These are phyloP conservation scores for Stomorhina lunata DNA, from an alignment of 2,888 invertebrate genomes.

Conservation along the genomic window DNA sequence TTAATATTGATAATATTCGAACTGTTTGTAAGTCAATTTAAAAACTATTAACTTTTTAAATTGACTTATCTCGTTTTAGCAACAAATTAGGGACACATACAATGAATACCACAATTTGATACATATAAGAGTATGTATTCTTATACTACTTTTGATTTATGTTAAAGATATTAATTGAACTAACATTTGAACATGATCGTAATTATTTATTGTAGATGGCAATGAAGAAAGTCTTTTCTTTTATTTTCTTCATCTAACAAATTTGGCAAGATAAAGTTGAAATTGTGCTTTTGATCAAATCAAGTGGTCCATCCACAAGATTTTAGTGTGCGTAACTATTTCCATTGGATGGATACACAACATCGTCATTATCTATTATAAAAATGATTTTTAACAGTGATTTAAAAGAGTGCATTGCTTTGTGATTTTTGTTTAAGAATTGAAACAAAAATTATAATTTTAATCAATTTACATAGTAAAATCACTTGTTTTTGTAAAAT, in stretches of 20 bases:
- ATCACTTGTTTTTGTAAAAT: too few relatives aligned
- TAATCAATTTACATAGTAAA: too few relatives aligned
- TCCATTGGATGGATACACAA: slow-evolving; percentile 32
- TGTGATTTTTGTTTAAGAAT: too few relatives aligned
- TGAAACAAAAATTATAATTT: too few relatives aligned
- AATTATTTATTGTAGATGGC: slow-evolving; percentile 48
- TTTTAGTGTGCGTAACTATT: slow-evolving; percentile 25
- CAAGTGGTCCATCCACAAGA: slow-evolving; percentile 21
- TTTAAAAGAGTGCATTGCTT: slow-evolving; percentile 30
- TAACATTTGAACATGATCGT: slow-evolving; percentile 38
- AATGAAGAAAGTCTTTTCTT: slow-evolving; percentile 36
- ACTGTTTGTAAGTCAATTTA: too few relatives aligned
- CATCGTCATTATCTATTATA: neutral
- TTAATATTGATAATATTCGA: too few relatives aligned
- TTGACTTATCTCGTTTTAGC: too few relatives aligned
- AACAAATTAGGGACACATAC: too few relatives aligned
- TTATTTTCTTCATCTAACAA: slow-evolving; percentile 3
- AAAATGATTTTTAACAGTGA: neutral
- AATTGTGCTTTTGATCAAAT: slow-evolving; percentile 39
- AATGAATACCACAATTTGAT: neutral
- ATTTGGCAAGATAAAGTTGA: slow-evolving; percentile 38
- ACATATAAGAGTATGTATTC: too few relatives aligned
- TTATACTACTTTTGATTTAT: neutral
- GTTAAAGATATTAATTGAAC: slow-evolving; percentile 18
- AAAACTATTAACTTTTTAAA: too few relatives aligned